These are phyloP conservation scores for Scophthalmus maximus DNA, from an alignment of 2,113 vertebrate genomes.

Conservation along the genomic window DNA sequence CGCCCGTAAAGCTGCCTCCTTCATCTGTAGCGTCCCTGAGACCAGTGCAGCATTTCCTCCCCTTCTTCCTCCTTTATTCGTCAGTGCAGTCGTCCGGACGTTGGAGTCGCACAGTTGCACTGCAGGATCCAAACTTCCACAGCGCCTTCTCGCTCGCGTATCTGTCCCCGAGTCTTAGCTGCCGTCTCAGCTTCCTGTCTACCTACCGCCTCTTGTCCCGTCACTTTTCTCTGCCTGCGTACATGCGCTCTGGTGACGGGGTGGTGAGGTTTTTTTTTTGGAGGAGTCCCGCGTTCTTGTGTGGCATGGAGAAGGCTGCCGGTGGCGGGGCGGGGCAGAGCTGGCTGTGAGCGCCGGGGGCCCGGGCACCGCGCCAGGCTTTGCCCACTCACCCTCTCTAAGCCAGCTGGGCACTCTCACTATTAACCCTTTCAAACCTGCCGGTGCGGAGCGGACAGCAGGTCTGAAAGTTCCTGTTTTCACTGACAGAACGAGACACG, in stretches of 20 bases:
- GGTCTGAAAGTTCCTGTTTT: conserved; percentile 19
- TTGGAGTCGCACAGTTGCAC: conserved; percentile 11
- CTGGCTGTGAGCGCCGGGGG: conserved; percentile 51
- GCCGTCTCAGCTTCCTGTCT: conserved; percentile 1
- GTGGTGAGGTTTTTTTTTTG: conserved; percentile 59
- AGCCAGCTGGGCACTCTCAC: conserved; percentile 63
- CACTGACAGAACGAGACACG: conserved; percentile 6
- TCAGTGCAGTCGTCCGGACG: conserved; percentile 4
- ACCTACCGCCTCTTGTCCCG: conserved; percentile 2
- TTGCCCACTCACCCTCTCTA: conserved; percentile 54
- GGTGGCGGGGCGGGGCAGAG: conserved; percentile 40
- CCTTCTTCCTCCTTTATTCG: conserved; percentile 3
- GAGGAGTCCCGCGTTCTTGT: conserved; percentile 48
- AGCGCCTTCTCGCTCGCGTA: not conserved
- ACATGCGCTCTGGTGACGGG: conserved; percentile 37
- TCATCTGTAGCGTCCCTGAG: conserved; percentile 17
- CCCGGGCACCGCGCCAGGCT: conserved; percentile 50
- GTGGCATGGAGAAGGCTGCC: conserved; percentile 53
- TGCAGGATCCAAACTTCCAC: conserved; percentile 6
- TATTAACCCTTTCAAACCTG: conserved; percentile 61
- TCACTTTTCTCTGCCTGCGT: conserved; percentile 27
- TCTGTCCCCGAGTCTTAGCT: not conserved
- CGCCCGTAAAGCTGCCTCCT: conserved; percentile 30
- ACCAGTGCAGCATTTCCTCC: conserved; percentile 9
- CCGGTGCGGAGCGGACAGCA: not conserved